Evolutionary conservation across 2,113 vertebrate genomes (phyloP).

Genomic region (Corythoichthys haematopterus): DNA sequence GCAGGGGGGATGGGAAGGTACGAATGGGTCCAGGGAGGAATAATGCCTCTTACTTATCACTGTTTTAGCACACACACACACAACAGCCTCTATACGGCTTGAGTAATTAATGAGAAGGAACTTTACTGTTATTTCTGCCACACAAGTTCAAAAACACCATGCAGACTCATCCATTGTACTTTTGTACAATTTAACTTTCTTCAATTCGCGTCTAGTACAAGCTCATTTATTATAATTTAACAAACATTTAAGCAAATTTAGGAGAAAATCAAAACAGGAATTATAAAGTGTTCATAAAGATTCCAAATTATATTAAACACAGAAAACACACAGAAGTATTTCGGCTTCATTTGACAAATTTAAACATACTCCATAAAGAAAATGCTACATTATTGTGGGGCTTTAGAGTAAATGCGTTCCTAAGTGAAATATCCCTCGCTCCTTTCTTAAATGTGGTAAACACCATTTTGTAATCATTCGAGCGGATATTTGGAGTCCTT

Average conservation of each 20-base stretch:
- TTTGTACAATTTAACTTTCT: not conserved
- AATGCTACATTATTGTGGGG: not conserved
- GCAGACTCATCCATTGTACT: not conserved
- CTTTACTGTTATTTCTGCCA: slow-evolving; percentile 12
- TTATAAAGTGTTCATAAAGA: not conserved
- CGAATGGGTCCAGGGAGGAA: slow-evolving; percentile 42
- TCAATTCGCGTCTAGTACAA: not conserved
- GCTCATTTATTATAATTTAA: not conserved
- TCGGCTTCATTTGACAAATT: not conserved
- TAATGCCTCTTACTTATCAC: slow-evolving; percentile 62
- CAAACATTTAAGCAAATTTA: not conserved
- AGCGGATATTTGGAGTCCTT: slow-evolving; percentile 22
- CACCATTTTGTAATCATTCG: slow-evolving; percentile 3
- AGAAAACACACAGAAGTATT: not conserved
- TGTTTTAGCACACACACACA: slow-evolving; percentile 47
- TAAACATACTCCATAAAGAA: too few species aligned
- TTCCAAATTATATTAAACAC: not conserved
- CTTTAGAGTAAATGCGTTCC: not conserved
- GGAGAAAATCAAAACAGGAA: not conserved
- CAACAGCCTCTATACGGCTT: slow-evolving; percentile 27
- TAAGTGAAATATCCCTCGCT: not conserved
- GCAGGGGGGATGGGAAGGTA: not conserved
- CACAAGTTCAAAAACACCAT: not conserved
- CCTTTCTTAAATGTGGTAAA: not conserved
- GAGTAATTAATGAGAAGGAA: slow-evolving; percentile 40